Conservation (phyloP, 2,113 vertebrate species). For the Mus musculus region DNA sequence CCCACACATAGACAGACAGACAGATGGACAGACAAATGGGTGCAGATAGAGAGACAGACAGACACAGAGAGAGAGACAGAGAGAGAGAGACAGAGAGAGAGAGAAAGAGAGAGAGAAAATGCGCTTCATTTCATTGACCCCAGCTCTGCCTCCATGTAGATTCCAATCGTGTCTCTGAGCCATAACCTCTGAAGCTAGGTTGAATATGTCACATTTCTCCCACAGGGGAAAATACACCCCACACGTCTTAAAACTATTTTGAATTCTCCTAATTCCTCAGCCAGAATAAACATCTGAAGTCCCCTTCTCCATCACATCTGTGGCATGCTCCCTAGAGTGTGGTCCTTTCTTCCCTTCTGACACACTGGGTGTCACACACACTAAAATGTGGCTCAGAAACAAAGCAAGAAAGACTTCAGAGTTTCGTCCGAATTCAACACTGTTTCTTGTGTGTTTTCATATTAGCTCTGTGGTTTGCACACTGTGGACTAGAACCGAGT, state of each 20-base stretch:
- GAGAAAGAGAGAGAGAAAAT: too few species aligned
- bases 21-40: too few species aligned
- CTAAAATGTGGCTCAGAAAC: background rate
- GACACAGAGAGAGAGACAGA: too few species aligned
- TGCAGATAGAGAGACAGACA: too few species aligned
- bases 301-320: background rate
- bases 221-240: background rate
- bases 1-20: background rate
- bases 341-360: constrained; percentile 2
- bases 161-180: background rate
- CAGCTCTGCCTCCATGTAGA: background rate
- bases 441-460: background rate
- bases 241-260: background rate
- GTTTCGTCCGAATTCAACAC: background rate
- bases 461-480: background rate
- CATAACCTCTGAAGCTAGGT: background rate
- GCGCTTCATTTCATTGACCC: background rate
- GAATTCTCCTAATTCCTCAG: constrained; percentile 46
- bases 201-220: constrained; percentile 10
- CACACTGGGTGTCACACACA: background rate
- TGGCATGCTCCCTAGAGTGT: background rate
- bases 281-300: background rate
- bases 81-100: too few species aligned
- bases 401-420: background rate
- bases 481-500: background rate